Conservation (phyloP, 2,113 vertebrate genomes). For the Chloebia gouldiae region DNA sequence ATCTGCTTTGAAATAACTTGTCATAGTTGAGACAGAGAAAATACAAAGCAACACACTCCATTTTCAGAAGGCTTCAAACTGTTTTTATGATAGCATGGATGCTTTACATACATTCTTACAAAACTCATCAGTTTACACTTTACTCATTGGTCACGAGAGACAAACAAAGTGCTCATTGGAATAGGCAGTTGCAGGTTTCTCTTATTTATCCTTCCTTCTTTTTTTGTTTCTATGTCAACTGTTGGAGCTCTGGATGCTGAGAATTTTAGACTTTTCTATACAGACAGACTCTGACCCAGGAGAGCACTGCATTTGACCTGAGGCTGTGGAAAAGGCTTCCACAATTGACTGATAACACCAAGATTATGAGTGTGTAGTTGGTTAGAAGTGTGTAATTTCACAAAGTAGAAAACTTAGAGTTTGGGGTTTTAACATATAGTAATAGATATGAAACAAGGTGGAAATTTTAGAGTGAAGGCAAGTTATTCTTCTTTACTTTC, state of each 20-base stretch:
- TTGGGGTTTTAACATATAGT: not conserved
- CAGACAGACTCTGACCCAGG: not conserved
- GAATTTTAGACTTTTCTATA: not conserved
- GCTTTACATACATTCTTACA: not conserved
- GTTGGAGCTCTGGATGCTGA: not conserved
- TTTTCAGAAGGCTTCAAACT: not conserved
- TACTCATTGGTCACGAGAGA: not conserved
- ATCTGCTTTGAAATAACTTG: not conserved
- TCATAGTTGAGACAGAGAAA: not conserved
- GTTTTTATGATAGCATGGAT: not conserved
- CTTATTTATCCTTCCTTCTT: not conserved
- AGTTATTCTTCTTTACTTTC: not conserved
- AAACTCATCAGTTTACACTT: not conserved
- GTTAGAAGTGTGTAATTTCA: not conserved
- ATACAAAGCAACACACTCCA: not conserved
- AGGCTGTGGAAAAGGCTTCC: not conserved
- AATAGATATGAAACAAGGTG: not conserved
- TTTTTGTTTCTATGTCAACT: not conserved
- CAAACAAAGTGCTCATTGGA: not conserved
- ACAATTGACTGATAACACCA: not conserved
- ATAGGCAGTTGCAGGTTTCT: not conserved
- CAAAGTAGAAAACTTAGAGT: not conserved
- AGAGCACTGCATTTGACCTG: not conserved
- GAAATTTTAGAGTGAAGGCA: not conserved
- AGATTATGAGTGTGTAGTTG: not conserved